Evolutionary conservation across 2,797 vertebrate genomes (phyloP), one percentile per base, ranked within the genome.

Genomic region (Rousettus madagascariensis): DNA sequence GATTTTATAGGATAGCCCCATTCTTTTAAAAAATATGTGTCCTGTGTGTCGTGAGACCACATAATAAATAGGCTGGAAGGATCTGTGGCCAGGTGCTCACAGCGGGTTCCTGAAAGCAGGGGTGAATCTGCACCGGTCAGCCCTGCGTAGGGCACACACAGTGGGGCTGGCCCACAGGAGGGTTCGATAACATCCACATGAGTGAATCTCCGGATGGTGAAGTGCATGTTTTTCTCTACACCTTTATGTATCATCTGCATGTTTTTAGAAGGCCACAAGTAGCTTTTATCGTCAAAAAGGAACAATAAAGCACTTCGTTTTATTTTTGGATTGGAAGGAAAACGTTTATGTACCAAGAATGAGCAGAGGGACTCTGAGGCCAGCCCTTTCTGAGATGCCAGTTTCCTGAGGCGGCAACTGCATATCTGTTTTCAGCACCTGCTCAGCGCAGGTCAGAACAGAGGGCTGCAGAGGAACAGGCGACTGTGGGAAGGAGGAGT

Each of bases 321-420:
- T 84, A 66, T 87, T 15, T 71, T 55, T 41, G 51, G 19, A 61
- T 55, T 36, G 51, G 93, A 53, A 90, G 78, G 17, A 15, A 86
- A 57, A 82, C 10, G 22, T 74, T 74, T 74, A 38, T 71, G 72
- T 26, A 57, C 43, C 63, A 53, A 49, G 26, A 61, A 63, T 20
- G 7, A 85, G 63, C 17, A 16, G 33, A 84, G 53, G 82, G 53
- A 84, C 77, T 78, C 28, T 33, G 71, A 66, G 92, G 86, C 17
- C 68, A 33, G 55, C 11, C 15, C 3, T 55, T 61, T 19, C 55
- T 83, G 19, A 71, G 43, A 68, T 6, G 38, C 82, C 36, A 10
- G 4, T 66, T 66, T 90, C 74, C 41, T 0, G 0, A 24, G 53
- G 41, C 61, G 33, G 20, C 5, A 3, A 11, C 8, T 46, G 20